A percentile compares a stretch with the other conserved stretches of the same genome.
phyloP scores from a whole-genome alignment of 35 echinoderm and acorn worm species.

The Heliocidaris tuberculata region DNA sequence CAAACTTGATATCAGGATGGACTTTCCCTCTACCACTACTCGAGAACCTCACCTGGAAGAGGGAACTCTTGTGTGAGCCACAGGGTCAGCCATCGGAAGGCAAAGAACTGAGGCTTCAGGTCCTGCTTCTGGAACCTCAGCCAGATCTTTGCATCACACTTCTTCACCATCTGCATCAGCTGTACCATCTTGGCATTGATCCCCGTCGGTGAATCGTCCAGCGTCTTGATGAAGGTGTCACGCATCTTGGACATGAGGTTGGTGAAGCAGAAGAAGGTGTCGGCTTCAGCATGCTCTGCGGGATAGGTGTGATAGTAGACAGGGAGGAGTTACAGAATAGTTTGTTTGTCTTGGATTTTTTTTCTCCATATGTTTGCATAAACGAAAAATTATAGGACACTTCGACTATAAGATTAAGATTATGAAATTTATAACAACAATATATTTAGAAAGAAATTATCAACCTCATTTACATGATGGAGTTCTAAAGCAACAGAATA shows the following conservation, averaged over 20 bases:
- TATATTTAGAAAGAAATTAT: too few species aligned
- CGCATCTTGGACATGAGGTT: constrained; percentile 95
- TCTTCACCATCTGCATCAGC: constrained; percentile 76
- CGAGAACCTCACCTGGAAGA: constrained; percentile 16
- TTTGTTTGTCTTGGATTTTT: too few species aligned
- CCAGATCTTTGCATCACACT: constrained; percentile 70
- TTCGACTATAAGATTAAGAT: too few species aligned
- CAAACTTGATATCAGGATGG: too few species aligned
- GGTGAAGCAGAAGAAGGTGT: constrained; percentile 99
- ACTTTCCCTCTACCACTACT: neutral
- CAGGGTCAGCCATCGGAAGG: constrained; percentile 91
- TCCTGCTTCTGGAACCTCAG: constrained; percentile 65
- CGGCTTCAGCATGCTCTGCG: constrained; percentile 89
- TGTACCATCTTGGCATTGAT: constrained; percentile 93
- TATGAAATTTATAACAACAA: too few species aligned
- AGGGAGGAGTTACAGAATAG: neutral
- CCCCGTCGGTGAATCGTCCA: constrained; percentile 81
- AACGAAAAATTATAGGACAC: too few species aligned
- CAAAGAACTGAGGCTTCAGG: constrained; percentile 88
- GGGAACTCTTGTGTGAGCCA: constrained; percentile 93
- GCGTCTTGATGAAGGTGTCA: constrained; percentile 96
- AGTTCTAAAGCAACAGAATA: too few species aligned
- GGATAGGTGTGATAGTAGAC: neutral
- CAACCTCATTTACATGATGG: too few species aligned
- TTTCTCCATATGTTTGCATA: too few species aligned